These are phyloP conservation scores for Macaria liturata DNA, from an alignment of 2,888 invertebrate species.

Conservation along the genomic window DNA sequence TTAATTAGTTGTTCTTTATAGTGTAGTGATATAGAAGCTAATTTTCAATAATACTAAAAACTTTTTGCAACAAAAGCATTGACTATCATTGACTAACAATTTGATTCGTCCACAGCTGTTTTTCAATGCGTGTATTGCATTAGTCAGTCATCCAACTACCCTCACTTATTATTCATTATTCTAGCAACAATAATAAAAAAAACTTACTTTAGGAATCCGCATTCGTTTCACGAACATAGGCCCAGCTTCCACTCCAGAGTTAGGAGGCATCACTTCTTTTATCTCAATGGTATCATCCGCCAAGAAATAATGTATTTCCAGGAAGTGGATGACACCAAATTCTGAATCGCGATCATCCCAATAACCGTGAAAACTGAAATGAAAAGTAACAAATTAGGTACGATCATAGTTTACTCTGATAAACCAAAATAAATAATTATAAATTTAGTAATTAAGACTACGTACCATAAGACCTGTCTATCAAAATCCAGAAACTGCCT, in stretches of 20 bases:
- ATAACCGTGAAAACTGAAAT: slow-evolving; percentile 88
- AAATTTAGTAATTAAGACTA: too few relatives aligned
- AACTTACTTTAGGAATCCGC: slow-evolving; percentile 89
- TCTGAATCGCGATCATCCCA: slow-evolving; percentile 94
- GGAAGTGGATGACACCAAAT: slow-evolving; percentile 89
- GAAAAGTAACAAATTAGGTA: neutral
- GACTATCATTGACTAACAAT: too few relatives aligned
- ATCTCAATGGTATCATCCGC: slow-evolving; percentile 96
- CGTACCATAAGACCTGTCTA: slow-evolving; percentile 83
- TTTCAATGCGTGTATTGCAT: too few relatives aligned
- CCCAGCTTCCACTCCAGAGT: slow-evolving; percentile 88
- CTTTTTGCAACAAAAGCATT: too few relatives aligned
- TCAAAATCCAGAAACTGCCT: slow-evolving; percentile 93
- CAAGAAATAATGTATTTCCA: slow-evolving; percentile 93
- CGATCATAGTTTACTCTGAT: neutral
- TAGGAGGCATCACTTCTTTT: slow-evolving; percentile 87
- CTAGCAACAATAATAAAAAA: neutral
- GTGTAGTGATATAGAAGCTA: too few relatives aligned
- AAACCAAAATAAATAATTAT: too few relatives aligned
- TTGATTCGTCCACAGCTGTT: too few relatives aligned
- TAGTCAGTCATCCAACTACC: too few relatives aligned
- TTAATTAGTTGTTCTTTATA: too few relatives aligned
- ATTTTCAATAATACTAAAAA: too few relatives aligned
- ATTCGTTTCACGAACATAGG: slow-evolving; percentile 89
- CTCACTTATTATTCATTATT: too few relatives aligned